Evolutionary conservation across 2,888 invertebrate species (phyloP).

Genomic region (Orthosia gracilis): DNA sequence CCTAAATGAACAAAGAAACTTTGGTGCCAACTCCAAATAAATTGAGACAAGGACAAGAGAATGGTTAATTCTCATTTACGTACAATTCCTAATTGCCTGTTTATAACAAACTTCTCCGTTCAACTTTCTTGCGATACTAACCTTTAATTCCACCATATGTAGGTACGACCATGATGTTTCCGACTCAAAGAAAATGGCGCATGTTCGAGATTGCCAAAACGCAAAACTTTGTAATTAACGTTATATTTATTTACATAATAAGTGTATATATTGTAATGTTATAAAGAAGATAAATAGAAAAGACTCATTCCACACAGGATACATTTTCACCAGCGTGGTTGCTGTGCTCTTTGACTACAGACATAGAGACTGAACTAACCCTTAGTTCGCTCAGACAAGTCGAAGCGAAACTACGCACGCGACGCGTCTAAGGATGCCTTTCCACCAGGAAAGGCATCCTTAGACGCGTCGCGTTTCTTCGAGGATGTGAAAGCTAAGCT

Average conservation of each 20-base stretch:
- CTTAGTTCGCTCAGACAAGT: too few species aligned
- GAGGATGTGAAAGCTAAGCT: too few species aligned
- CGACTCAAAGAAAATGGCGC: constrained; percentile 21
- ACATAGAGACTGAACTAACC: too few species aligned
- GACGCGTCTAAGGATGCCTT: constrained; percentile 26
- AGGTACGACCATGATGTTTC: neutral
- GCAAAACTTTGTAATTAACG: constrained; percentile 34
- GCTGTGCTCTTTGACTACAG: too few species aligned
- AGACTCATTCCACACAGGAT: neutral
- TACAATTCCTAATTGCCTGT: constrained; percentile 5
- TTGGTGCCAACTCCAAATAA: neutral
- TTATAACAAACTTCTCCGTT: neutral
- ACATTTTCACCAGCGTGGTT: too few species aligned
- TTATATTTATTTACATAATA: neutral
- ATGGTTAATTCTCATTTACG: neutral
- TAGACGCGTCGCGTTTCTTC: too few species aligned
- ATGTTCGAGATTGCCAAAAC: constrained; percentile 32
- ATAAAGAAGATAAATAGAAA: neutral
- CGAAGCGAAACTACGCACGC: too few species aligned
- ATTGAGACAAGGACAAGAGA: neutral
- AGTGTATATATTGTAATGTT: neutral
- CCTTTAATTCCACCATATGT: too few species aligned
- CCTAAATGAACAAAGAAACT: too few species aligned
- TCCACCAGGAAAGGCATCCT: too few species aligned
- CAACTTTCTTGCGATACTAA: neutral